phyloP scores from a whole-genome alignment of 2,797 vertebrate species.

The Borostomias antarcticus region DNA sequence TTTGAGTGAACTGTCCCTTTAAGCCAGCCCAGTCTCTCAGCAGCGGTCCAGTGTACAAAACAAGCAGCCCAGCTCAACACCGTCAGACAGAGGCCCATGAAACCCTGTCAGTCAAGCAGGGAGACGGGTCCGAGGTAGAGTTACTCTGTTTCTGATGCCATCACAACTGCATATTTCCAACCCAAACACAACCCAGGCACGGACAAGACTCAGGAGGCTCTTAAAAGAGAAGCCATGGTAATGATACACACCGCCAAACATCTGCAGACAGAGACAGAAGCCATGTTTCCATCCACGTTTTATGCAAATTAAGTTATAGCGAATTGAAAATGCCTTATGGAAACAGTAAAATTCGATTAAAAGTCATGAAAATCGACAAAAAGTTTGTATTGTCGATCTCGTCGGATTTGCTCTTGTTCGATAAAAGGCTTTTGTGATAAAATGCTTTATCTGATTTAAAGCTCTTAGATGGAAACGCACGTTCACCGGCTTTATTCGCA shows the following conservation, averaged over 20 bases:
- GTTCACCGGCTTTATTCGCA: too few relatives aligned
- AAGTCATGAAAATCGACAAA: too few relatives aligned
- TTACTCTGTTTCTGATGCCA: conserved; percentile 37
- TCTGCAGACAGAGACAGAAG: neutral
- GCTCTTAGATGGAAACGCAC: too few relatives aligned
- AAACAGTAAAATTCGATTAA: too few relatives aligned
- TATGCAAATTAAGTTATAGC: too few relatives aligned
- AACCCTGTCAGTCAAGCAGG: conserved; percentile 25
- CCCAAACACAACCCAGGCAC: conserved; percentile 11
- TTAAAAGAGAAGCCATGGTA: conserved; percentile 1
- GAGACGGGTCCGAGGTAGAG: conserved; percentile 20
- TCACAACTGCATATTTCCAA: conserved; percentile 43
- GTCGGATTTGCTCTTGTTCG: too few relatives aligned
- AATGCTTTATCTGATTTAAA: too few relatives aligned
- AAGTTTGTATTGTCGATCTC: too few relatives aligned
- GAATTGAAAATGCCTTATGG: too few relatives aligned
- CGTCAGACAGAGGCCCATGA: conserved; percentile 18
- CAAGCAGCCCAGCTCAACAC: neutral
- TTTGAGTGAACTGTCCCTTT: neutral
- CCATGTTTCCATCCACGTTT: too few relatives aligned
- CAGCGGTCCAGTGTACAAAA: conserved; percentile 27
- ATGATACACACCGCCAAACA: neutral
- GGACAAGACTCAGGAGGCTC: conserved; percentile 9
- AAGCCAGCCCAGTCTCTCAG: conserved; percentile 20
- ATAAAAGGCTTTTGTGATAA: too few relatives aligned